These are phyloP conservation scores for Entelurus aequoreus DNA, from an alignment of 2,113 vertebrate species.

Conservation along the genomic window DNA sequence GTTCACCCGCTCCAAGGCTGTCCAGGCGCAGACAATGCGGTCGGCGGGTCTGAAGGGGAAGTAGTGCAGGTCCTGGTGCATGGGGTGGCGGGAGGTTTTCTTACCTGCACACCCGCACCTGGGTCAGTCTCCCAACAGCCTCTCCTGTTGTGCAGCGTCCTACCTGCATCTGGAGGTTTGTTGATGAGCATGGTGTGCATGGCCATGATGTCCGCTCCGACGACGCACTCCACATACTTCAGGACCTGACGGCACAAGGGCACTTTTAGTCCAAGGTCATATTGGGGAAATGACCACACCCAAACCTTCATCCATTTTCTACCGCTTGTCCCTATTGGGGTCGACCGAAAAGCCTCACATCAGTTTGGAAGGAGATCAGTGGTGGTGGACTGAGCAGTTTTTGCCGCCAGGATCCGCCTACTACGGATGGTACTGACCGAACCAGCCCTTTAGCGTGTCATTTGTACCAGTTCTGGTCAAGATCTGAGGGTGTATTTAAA, in stretches of 20 bases:
- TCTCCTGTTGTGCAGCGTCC: neutral
- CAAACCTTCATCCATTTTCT: no score
- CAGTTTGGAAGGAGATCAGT: no score
- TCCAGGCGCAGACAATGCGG: slow-evolving; percentile 85
- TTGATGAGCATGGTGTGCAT: slow-evolving; percentile 97
- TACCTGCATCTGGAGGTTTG: slow-evolving; percentile 91
- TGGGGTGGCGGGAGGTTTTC: slow-evolving; percentile 88
- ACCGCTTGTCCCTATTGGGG: no score
- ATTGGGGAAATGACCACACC: no score
- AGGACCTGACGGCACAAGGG: slow-evolving; percentile 71
- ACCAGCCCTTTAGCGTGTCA: no score
- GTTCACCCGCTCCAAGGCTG: slow-evolving; percentile 84
- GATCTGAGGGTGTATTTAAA: no score
- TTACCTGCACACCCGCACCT: slow-evolving; percentile 66
- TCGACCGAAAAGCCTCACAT: no score
- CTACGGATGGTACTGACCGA: no score
- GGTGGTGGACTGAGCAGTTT: no score
- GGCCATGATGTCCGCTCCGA: slow-evolving; percentile 90
- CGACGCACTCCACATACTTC: slow-evolving; percentile 87
- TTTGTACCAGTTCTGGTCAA: no score
- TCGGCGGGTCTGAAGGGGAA: slow-evolving; percentile 83
- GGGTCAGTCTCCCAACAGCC: no score
- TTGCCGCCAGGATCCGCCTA: no score
- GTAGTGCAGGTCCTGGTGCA: slow-evolving; percentile 95
- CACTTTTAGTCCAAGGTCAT: neutral